Base-by-base conservation (phyloP, 2,113 vertebrate species). In the Dascyllus trimaculatus region DNA sequence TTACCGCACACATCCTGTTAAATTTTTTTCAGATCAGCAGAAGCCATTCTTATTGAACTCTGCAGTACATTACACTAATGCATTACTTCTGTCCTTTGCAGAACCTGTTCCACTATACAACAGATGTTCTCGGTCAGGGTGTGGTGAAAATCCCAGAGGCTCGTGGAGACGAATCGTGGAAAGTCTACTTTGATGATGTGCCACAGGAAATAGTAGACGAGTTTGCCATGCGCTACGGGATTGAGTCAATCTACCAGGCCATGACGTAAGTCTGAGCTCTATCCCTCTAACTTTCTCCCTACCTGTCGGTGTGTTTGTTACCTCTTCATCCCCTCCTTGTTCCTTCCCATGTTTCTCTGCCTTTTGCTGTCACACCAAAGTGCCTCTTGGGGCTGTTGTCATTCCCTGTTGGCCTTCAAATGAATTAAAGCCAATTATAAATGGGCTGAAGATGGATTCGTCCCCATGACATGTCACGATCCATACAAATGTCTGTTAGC, bases 191-290 rank as follows among this genome's bases (percentile, higher is more conserved):
- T 72, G 98, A 99, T 38, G 98, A 99, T 70, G 97, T 97, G 45
- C 95, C 96, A 3, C 97, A 99, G 87, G 98, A 99, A 87, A 96
- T 99, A 0, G 98, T 99, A 84, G 98, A 99, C 78, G 98, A 99
- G 89, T 99, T 99, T 84, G 97, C 97, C 25, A 99, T 99, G 97
- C 98, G 98, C 74, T 99, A 99, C 2, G 98, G 98, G 75, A 97
- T 99, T 21, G 98, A 99, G 68, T 98, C 97, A 0, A 99, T 99
- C 91, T 99, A 99, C 88, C 98, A 99, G 87, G 98, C 98, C 82
- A 99, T 99, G 98, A 99, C 97, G 98, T 99, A 93, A 96, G 98
- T 93, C 18, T 17, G 5, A 35, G 32, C 32, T 10, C 32, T 8
- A 35, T 35, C 32, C 32, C 8, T 35, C 32, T 35, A 35, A 9